Evolutionary conservation across 2,797 vertebrate genomes (phyloP), one percentile per base, ranked within the genome.

Genomic region (Poecilia wingei): DNA sequence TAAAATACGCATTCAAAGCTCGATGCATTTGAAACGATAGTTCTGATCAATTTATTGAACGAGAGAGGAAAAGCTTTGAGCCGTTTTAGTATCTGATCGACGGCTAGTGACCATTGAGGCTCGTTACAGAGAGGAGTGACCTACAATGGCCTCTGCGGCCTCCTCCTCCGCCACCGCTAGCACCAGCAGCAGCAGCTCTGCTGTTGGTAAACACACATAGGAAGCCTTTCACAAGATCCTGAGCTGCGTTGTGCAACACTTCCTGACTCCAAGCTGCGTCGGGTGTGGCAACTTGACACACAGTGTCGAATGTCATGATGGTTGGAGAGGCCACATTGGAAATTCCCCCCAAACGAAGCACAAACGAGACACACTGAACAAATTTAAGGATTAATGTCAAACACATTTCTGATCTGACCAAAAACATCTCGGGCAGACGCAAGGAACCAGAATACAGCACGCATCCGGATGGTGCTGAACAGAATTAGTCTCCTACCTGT

Each of bases 161-260:
- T 79, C 75, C 61, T 53, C 83, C 79, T 53, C 47, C 79, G 49
- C 47, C 28, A 61, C 59, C 36, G 0, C 36, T 0, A 0, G 7
- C 1, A 10, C 2, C 59, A 61, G 22, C 55, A 57, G 25, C 46
- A 71, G 70, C 66, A 55, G 59, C 7, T 0, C 70, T 25, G 79
- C 75, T 94, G 91, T 92, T 93, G 82, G 89, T 95, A 95, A 95
- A 95, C 92, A 92, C 86, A 77, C 68, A 75, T 64, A 73, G 41
- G 39, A 79, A 84, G 85, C 82, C 92, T 95, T 95, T 94, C 95
- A 94, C 91, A 96, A 96, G 93, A 95, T 93, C 85, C 90, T 87
- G 84, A 18, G 81, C 8, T 2, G 51, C 66, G 43, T 95, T 95
- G 89, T 83, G 93, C 69, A 96, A 95, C 80, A 91, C 91, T 95